Percentiles rank a stretch among this genome's conserved stretches.
These are phyloP conservation scores for Capitella teleta DNA, from an alignment of 1,140 invertebrate species.

Conservation along the genomic window DNA sequence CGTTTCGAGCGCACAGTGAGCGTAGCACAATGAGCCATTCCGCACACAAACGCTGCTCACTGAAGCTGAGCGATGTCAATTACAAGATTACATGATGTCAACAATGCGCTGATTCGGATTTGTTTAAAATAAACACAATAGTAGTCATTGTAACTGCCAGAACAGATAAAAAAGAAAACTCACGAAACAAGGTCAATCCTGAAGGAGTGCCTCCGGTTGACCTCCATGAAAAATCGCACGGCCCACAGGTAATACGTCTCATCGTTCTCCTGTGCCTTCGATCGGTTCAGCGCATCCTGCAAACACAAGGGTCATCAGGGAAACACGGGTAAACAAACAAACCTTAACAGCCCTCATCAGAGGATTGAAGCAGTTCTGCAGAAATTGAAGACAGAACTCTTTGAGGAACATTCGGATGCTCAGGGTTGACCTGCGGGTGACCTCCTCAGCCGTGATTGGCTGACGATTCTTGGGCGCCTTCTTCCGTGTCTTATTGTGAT, in stretches of 20 bases:
- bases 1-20: no score
- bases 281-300: conserved; percentile 47
- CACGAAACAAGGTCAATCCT: conserved; percentile 79
- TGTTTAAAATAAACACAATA: no score
- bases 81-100: no score
- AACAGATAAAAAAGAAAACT: conserved; percentile 19
- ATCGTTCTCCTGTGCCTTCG: conserved; percentile 59
- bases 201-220: conserved; percentile 74
- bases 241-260: conserved; percentile 90
- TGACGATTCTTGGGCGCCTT: conserved; percentile 56
- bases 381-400: conserved; percentile 86
- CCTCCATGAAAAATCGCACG: conserved; percentile 93
- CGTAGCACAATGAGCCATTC: no score
- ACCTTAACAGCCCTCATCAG: conserved; percentile 68
- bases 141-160: background rate
- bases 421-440: conserved; percentile 61
- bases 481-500: conserved; percentile 48
- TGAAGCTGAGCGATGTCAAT: no score
- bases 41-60: no score
- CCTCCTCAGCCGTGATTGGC: conserved; percentile 48
- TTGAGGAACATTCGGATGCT: conserved; percentile 75
- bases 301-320: background rate
- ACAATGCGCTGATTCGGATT: no score
- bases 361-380: conserved; percentile 84
- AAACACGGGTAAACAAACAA: background rate